Evolutionary conservation across 1,140 invertebrate genomes (phyloP), one percentile per base, ranked within the genome.

Genomic region (Globodera rostochiensis): DNA sequence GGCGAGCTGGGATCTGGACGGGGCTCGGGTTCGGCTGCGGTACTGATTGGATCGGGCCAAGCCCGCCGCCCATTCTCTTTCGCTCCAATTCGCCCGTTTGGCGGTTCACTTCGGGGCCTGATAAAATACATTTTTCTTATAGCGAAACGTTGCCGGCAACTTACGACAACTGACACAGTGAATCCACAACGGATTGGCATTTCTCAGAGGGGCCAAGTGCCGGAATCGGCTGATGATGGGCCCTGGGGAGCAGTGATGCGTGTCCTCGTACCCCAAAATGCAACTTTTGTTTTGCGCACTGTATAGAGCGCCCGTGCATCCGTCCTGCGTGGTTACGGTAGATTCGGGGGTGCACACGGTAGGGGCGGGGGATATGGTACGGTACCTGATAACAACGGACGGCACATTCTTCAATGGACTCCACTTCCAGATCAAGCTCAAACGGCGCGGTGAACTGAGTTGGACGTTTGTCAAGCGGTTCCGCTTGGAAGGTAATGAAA

Each of bases 401-500:
- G 19, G 83, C 83, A 67, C 83, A 84, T 13, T 79, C 73, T 74
- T 84, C 83, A 45, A 79, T 11, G 21, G 83, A 78, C 36, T 84
- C 83, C 15, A 76, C 75, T 21, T 75, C 45, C 47, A 82, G 19
- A 8, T 80, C 67, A 46, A 84, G 49, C 67, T 84, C 83, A 46
- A 84, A 84, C 25, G 64, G 50, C 50, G 82, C 66, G 45, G 75
- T 80, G 73, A 84, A 84, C 21, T 84, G 46, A n/a, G 79, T 70
- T n/a, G 83, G 83, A 4, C 83, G 75, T 13, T 84, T 75, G 69
- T 64, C 46, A 9, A 84, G 71, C 13, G 60, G 49, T 50, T 80
- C 82, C 11, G 79, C 82, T 74, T 84, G 82, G 83, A 84, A 84
- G 4, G 83, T 84, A 25, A 84, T 82, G 46, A 84, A 71, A 49